These are phyloP conservation scores for Ellobium chinense DNA, from an alignment of 2,888 invertebrate species.

Conservation along the genomic window DNA sequence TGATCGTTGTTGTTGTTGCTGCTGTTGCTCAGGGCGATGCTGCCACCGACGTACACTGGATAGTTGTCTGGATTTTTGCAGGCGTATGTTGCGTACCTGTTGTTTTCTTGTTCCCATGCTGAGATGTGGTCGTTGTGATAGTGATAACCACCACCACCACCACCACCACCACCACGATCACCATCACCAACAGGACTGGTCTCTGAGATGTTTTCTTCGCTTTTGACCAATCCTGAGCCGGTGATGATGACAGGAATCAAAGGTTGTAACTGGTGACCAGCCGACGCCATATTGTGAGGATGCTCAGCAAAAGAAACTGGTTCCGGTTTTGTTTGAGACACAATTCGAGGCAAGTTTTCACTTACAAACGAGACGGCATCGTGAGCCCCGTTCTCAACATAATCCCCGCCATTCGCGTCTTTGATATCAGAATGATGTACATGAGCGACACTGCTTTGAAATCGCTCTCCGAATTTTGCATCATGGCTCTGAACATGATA, in stretches of 20 bases:
- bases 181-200: too few species aligned
- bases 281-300: background rate
- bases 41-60: background rate
- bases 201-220: background rate
- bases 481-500: background rate
- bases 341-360: too few species aligned
- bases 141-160: background rate
- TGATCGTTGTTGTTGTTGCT: background rate
- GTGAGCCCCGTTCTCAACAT: background rate
- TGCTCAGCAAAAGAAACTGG: background rate
- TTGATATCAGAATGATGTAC: background rate
- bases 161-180: too few species aligned
- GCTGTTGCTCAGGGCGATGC: background rate
- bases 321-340: background rate
- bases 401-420: background rate
- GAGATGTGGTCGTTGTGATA: background rate
- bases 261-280: background rate
- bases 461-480: background rate
- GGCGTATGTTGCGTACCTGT: conserved; percentile 8
- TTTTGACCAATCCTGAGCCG: background rate
- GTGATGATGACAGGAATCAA: background rate
- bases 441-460: background rate
- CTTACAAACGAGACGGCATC: background rate
- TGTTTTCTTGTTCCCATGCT: conserved; percentile 43
- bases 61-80: conserved; percentile 11